Conservation (phyloP, 2,888 invertebrate species). For the Eristalis tenax region DNA sequence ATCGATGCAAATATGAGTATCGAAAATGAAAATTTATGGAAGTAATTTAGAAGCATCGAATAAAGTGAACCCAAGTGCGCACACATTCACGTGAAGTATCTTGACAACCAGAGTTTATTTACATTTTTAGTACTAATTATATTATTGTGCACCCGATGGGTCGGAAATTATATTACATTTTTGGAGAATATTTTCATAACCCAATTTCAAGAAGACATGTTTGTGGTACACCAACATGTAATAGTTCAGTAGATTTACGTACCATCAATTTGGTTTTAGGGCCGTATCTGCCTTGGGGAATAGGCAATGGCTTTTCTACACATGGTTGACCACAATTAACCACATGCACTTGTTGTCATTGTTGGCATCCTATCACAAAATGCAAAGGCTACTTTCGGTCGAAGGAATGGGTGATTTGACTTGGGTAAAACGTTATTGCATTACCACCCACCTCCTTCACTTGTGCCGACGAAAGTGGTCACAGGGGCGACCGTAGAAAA, state of each 20-base stretch:
- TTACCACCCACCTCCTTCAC: too few species aligned
- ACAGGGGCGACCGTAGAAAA: conserved; percentile 15
- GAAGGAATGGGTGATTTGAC: background rate
- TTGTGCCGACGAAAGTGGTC: background rate
- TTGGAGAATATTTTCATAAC: background rate
- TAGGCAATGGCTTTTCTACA: conserved; percentile 41
- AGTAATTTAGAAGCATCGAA: too few species aligned
- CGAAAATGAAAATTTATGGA: background rate
- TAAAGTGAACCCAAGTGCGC: too few species aligned
- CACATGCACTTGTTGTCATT: conserved; percentile 69
- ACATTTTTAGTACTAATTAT: background rate
- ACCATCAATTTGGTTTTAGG: background rate
- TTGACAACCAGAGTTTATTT: too few species aligned
- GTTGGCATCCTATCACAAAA: conserved; percentile 37
- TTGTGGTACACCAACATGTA: background rate
- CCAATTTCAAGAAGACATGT: background rate
- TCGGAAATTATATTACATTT: background rate
- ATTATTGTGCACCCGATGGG: background rate
- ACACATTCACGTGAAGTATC: too few species aligned
- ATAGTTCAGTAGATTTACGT: background rate
- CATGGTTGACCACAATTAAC: conserved; percentile 69
- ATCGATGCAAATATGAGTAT: too few species aligned
- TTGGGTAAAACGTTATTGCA: background rate
- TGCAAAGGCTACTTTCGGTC: conserved; percentile 12
- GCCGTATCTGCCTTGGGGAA: conserved; percentile 4